Base-by-base conservation (phyloP, 1,140 invertebrate genomes). In the Heliconius hermathena region DNA sequence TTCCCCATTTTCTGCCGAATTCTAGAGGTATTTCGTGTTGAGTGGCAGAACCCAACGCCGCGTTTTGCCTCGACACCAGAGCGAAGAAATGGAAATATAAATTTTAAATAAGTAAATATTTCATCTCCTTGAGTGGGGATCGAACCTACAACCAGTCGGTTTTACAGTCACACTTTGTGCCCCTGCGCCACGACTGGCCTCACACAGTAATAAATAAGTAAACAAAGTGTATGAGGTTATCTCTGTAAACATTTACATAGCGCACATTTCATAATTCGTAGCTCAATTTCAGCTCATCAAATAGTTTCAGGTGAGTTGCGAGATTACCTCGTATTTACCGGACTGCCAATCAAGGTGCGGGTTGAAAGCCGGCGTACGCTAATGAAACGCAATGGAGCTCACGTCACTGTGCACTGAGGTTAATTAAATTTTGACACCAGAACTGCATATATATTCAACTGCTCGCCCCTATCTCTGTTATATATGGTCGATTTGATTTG, bases 351-450 rank as follows among this genome's bases (percentile, higher is more conserved):
- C 82, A 82, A 76, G 79, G 79, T 77, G 77, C 73, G 71, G 79
- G 76, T 74, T 74, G 73, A 78, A 77, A 78, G 78, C 75, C 74
- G 75, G 84, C 72, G 77, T 79, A 66, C 71, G 74, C 78, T 87
- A 90, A 90, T 88, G 85, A 90, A 87, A 88, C 79, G 82, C 84
- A 83, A 89, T 84, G 83, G 79, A 82, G 78, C 77, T 75, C 71
- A 60, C 79, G 82, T 80, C 76, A 76, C 70, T 74, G 79, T 77
- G 74, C 78, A 36, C 33, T 66, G 75, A 79, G 80, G 80, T 86
- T 90, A 88, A 90, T 89, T 89, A 84, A 89, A 89, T 88, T 86
- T 84, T 84, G 79, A 83, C 86, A 88, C 79, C 82, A 80, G 75
- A 72, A 49, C 66, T 77, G 70, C 70, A 77, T 72, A 77, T 77